Percentiles rank a stretch among this genome's conserved stretches.
Conservation (phyloP, 2,797 vertebrate genomes). For the Sardinella longiceps region DNA sequence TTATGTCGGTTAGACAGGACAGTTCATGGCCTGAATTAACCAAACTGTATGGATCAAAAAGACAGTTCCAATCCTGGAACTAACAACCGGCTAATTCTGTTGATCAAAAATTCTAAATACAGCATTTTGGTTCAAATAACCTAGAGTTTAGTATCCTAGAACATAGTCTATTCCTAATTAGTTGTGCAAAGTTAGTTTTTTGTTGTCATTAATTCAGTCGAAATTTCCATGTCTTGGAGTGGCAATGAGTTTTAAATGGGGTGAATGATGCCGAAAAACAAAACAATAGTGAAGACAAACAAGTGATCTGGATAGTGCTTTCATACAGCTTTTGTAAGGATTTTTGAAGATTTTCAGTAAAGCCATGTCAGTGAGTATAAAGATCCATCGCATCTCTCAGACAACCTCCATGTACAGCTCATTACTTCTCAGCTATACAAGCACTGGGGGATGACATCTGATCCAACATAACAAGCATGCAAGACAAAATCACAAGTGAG, state of each 20-base stretch:
- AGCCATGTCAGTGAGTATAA: background rate
- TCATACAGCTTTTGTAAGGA: conserved; percentile 1
- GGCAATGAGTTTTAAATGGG: background rate
- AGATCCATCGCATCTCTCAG: background rate
- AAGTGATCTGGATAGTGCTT: background rate
- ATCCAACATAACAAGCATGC: conserved; percentile 4
- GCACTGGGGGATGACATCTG: conserved; percentile 4
- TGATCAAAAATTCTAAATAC: background rate
- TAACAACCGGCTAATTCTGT: background rate
- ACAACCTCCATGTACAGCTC: background rate
- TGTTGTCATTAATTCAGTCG: background rate
- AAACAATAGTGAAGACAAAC: background rate
- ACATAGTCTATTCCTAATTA: too few relatives aligned
- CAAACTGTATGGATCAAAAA: background rate
- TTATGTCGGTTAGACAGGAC: background rate
- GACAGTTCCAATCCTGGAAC: background rate
- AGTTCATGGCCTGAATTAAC: background rate
- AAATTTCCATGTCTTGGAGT: background rate
- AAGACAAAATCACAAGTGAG: background rate
- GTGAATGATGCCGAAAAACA: background rate
- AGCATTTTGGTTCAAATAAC: background rate
- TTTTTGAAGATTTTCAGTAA: background rate
- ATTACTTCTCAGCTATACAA: background rate
- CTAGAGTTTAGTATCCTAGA: too few relatives aligned
- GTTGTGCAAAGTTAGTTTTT: background rate